phyloP scores from a whole-genome alignment of 2,888 invertebrate species.

The Steinernema scapterisci region DNA sequence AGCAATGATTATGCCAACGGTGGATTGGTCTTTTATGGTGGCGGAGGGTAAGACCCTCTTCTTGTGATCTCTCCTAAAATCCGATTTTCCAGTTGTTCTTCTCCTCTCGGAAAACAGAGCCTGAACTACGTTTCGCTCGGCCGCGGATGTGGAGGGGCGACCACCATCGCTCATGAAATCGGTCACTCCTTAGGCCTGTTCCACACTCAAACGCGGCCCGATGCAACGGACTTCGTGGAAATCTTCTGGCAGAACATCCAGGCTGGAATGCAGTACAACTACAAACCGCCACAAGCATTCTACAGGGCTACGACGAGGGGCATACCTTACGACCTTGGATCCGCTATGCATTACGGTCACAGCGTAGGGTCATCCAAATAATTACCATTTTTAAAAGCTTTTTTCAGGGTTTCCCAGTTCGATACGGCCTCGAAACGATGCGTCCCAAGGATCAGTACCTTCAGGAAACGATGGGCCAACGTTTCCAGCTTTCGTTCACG shows the following conservation, averaged over 20 bases:
- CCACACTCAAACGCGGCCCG: neutral
- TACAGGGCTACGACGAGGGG: neutral
- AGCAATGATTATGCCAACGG: neutral
- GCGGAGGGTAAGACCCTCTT: neutral
- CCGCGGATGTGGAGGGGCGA: neutral
- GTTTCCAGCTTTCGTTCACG: constrained; percentile 53
- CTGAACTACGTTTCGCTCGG: constrained; percentile 2
- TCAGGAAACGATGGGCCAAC: constrained; percentile 54
- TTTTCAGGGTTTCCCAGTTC: neutral
- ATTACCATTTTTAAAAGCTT: neutral
- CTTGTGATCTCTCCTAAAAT: neutral
- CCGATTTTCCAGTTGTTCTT: neutral
- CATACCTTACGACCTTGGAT: neutral
- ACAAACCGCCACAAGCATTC: neutral
- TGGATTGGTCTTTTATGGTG: neutral
- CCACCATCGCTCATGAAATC: neutral
- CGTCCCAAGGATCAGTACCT: constrained; percentile 41
- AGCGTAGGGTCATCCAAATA: neutral
- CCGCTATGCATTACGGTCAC: neutral
- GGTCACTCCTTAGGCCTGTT: constrained; percentile 9
- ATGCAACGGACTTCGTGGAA: neutral
- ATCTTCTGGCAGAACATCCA: neutral
- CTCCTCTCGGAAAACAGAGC: neutral
- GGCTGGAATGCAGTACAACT: neutral
- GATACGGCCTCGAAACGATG: neutral